phyloP scores from a whole-genome alignment of 1,140 invertebrate genomes.

The Micrasema longulum region DNA sequence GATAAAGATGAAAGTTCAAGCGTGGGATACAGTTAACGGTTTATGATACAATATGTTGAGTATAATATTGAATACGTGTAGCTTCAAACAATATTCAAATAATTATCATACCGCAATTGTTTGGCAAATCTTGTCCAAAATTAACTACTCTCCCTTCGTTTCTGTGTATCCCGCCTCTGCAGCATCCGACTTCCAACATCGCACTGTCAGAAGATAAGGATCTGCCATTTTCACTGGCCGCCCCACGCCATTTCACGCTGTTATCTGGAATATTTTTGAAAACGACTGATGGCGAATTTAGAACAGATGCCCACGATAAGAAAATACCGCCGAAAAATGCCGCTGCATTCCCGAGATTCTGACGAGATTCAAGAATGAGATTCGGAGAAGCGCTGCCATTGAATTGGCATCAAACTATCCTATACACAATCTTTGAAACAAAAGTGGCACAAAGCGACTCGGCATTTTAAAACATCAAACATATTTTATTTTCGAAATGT shows the following conservation, averaged over 20 bases:
- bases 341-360: conserved; percentile 13
- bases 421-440: neutral
- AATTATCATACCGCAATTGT: too few relatives aligned
- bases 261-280: conserved; percentile 21
- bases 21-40: too few relatives aligned
- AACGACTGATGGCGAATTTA: conserved; percentile 23
- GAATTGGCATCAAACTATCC: neutral
- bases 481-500: too few relatives aligned
- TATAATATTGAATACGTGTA: too few relatives aligned
- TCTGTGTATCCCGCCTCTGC: neutral
- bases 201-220: conserved; percentile 17
- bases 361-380: neutral
- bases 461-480: too few relatives aligned
- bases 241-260: conserved; percentile 16
- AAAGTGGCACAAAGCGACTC: too few relatives aligned
- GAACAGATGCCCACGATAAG: conserved; percentile 26
- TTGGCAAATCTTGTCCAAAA: neutral
- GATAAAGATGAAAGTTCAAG: too few relatives aligned
- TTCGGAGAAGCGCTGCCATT: neutral
- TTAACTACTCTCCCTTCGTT: conserved; percentile 3
- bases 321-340: conserved; percentile 3
- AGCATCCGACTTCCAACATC: conserved; percentile 4
- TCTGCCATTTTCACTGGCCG: conserved; percentile 27
- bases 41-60: too few relatives aligned
- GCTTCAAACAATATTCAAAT: too few relatives aligned